Conservation (phyloP, 2,113 vertebrate species). For the Quiscalus mexicanus region DNA sequence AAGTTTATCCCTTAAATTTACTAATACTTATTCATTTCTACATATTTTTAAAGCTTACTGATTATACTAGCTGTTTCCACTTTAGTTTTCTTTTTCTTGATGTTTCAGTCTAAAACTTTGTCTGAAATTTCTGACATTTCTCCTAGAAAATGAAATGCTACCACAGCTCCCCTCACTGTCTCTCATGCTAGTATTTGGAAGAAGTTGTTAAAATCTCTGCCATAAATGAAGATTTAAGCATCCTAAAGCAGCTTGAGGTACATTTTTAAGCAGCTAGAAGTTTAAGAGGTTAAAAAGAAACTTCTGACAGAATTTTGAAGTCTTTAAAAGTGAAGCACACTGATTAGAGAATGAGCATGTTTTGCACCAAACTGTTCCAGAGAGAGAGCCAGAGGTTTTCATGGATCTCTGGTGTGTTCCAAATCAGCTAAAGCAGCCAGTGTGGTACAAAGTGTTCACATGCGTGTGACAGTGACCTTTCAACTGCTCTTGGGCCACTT, state of each 20-base stretch:
- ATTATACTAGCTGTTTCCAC: not conserved
- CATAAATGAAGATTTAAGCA: not conserved
- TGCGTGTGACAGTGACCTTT: not conserved
- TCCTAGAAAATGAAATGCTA: not conserved
- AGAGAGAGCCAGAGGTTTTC: not conserved
- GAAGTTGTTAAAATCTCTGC: not conserved
- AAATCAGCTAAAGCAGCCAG: not conserved
- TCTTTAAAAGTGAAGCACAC: not conserved
- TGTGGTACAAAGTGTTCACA: not conserved
- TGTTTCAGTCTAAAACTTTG: not conserved
- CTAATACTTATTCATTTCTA: not conserved
- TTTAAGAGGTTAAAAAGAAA: not conserved
- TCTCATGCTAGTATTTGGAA: not conserved
- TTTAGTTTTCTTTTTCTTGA: not conserved
- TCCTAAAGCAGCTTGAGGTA: not conserved
- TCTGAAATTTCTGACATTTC: not conserved
- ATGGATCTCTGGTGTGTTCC: not conserved
- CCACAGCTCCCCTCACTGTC: slow-evolving; percentile 22
- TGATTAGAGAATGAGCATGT: not conserved
- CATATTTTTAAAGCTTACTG: not conserved
- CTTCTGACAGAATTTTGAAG: not conserved
- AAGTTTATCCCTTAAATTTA: not conserved
- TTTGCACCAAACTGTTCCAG: not conserved
- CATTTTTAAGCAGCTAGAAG: not conserved
- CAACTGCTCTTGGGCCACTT: not conserved